Base-by-base conservation (phyloP, 35 echinoderm and acorn worm genomes). In the Apostichopus japonicus region DNA sequence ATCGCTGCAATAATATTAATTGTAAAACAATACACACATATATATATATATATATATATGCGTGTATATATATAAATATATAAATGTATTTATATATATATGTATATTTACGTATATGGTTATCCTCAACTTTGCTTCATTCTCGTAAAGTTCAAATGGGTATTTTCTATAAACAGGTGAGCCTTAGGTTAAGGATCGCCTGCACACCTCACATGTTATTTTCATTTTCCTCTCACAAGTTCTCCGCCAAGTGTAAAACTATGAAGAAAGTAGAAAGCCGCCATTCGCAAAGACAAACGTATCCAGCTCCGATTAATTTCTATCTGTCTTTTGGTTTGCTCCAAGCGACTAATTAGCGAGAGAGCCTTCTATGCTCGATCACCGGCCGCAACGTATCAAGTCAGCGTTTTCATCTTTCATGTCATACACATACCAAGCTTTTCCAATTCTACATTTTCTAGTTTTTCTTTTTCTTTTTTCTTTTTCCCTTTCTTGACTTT, bases 261-360 rank as follows among this genome's bases (percentile, higher is more conserved):
- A 84, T 33, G 63, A 65, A 89, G 86, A 59, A 75, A 75, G 23
- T n/a, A 73, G 16, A 65, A 89, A n/a, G 51, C 86, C 86, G 86
- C 23, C 86, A 89, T 89, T 89, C 16, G 86, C 25, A n/a, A 89
- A 89, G 59, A 89, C 86, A 89, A 89, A 71, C 62, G 62, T 89
- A 89, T 51, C 59, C 59, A 89, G 86, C 86, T 89, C 23, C 86
- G 86, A 89, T 89, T 89, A 89, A 89, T 89, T 89, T 72, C 86
- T 89, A 80, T 80, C 81, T 84, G 22, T 71, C 86, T 65, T 65
- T 77, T 79, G 8, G 11, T 53, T 91, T 53, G 90, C 90, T 91
- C 76, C 72, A 10, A 91, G 90, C 90, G 24, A 91, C 90, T 91
- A 91, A 91, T 91, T 91, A 91, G 90, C 72, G 90, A 91, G 55